Evolutionary conservation across 1,140 invertebrate genomes (phyloP).

Genomic region (Achroia grisella): DNA sequence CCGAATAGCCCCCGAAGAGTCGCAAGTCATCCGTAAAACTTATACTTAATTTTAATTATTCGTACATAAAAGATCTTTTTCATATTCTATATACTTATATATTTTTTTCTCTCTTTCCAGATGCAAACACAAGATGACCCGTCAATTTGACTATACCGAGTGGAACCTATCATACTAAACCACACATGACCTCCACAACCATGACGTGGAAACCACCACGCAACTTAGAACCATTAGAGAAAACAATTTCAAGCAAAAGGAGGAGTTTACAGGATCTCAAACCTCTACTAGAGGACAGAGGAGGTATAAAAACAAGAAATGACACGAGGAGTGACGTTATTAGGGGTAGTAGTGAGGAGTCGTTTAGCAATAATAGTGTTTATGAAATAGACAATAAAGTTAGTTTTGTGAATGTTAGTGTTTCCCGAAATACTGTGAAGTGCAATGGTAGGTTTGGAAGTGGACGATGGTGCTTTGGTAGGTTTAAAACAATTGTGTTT

Average conservation of each 20-base stretch:
- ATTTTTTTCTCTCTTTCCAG: constrained; percentile 41
- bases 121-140: constrained; percentile 50
- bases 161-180: constrained; percentile 13
- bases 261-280: constrained; percentile 54
- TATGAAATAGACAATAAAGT: constrained; percentile 35
- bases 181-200: constrained; percentile 18
- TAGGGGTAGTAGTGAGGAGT: neutral
- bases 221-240: constrained; percentile 38
- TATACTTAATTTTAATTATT: no score
- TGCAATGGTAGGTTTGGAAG: constrained; percentile 23
- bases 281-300: constrained; percentile 64
- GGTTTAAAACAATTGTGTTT: constrained; percentile 52
- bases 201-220: constrained; percentile 26
- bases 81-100: no score
- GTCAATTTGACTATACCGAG: constrained; percentile 47
- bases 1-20: no score
- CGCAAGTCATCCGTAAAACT: no score
- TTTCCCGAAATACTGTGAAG: constrained; percentile 29
- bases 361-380: constrained; percentile 40
- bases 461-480: constrained; percentile 34
- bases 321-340: neutral
- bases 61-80: no score
- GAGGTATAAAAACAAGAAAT: constrained; percentile 29
- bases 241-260: constrained; percentile 39
- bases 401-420: constrained; percentile 29